These are phyloP conservation scores for Dendroctonus valens DNA, from an alignment of 1,140 invertebrate species.

Conservation along the genomic window DNA sequence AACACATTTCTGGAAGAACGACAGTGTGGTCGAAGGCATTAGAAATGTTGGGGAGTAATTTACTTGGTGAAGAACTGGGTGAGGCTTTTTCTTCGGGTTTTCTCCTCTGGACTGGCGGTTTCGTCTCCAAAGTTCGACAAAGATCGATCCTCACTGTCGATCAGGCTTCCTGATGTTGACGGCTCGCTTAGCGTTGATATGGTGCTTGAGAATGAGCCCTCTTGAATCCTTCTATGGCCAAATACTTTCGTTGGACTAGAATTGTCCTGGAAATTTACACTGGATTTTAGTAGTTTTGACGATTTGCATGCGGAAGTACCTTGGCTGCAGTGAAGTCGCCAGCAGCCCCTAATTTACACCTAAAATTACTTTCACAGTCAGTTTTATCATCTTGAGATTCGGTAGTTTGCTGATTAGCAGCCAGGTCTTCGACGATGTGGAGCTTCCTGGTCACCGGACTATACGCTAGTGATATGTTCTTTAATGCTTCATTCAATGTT, in stretches of 20 bases:
- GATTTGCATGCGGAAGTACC: no score
- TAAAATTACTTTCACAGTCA: constrained; percentile 26
- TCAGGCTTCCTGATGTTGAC: constrained; percentile 53
- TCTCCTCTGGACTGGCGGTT: constrained; percentile 31
- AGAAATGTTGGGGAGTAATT: constrained; percentile 15
- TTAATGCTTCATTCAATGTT: constrained; percentile 53
- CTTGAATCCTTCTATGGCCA: constrained; percentile 52
- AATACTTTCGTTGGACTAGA: constrained; percentile 43
- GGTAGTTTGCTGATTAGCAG: constrained; percentile 30
- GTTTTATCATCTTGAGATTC: constrained; percentile 31
- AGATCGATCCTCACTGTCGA: constrained; percentile 51
- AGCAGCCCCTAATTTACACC: constrained; percentile 12
- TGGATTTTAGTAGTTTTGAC: not conserved
- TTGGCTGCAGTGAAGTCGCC: constrained; percentile 16
- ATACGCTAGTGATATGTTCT: constrained; percentile 57
- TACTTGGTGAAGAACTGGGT: constrained; percentile 50
- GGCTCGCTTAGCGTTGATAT: constrained; percentile 56
- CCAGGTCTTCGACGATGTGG: constrained; percentile 42
- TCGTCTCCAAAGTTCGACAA: constrained; percentile 39
- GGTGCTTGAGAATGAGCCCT: constrained; percentile 55
- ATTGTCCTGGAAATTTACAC: constrained; percentile 22
- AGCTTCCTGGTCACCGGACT: constrained; percentile 55
- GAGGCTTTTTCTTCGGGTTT: constrained; percentile 47
- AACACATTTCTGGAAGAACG: constrained; percentile 63
- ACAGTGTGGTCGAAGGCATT: not conserved